Conservation (phyloP, 2,113 vertebrate species). For the Gymnarchus niloticus region DNA sequence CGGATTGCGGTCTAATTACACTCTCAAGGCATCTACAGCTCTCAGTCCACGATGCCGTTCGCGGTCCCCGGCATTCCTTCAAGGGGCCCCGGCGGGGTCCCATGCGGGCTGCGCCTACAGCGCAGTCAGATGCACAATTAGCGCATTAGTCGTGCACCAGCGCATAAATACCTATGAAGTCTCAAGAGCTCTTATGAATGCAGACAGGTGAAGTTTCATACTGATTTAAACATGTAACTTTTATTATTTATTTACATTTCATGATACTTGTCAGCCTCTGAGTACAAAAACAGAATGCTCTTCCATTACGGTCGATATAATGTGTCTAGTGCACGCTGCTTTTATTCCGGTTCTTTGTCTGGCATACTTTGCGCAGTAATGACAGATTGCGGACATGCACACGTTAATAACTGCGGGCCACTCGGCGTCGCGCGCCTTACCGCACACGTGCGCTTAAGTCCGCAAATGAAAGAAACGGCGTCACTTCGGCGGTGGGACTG, state of each 20-base stretch:
- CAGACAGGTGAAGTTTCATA: neutral
- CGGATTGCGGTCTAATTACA: neutral
- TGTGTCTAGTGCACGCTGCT: neutral
- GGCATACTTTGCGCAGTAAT: neutral
- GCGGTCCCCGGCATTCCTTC: slow-evolving; percentile 2
- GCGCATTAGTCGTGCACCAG: neutral
- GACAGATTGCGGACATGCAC: neutral
- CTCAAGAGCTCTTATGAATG: neutral
- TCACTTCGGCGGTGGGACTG: neutral
- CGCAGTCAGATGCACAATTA: neutral
- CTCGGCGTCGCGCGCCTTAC: too few species aligned
- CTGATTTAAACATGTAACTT: neutral
- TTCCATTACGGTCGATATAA: neutral
- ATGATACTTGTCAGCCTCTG: neutral
- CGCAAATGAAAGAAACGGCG: neutral
- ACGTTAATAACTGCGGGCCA: too few species aligned
- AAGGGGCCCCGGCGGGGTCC: neutral
- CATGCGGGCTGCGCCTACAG: neutral
- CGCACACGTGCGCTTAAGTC: too few species aligned
- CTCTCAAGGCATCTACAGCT: neutral
- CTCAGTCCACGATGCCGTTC: neutral
- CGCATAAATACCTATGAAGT: neutral
- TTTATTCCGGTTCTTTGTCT: neutral
- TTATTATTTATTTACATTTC: neutral
- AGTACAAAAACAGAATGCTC: neutral